Evolutionary conservation across 2,797 vertebrate genomes (phyloP), one percentile per base, ranked within the genome.

Genomic region (Rhinella marina): DNA sequence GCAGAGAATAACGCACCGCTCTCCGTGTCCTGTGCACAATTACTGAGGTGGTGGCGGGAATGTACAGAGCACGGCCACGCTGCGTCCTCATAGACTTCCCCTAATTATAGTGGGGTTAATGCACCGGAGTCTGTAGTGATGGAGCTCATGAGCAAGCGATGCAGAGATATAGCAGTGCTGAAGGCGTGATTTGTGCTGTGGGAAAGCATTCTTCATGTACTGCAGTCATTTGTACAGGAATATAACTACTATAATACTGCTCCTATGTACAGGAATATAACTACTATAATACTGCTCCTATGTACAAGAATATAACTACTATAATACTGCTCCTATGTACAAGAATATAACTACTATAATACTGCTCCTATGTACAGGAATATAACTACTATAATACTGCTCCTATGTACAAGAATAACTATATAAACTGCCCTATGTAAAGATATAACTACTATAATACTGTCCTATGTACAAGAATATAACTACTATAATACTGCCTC

Each of bases 161-260:
- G 5, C 32, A n/a, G 3, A n/a, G 48, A 52, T n/a, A 23, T 8
- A 75, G 4, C 29, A 72, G 41, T 19, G 16, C 62, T 21, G 16
- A 11, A 17, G 17, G 2, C 11, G 32, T 73, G 21, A 75, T 52
- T 6, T 50, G 1, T 0, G 5, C 72, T 50, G 29, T 21, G 29
- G 17, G 41, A 21, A 7, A 1, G 2, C 14, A n/a, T 50, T 32
- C 29, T 9, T 8, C 32, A 32, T 70, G 7, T 70, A 70, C 25
- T 73, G 70, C 32, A 48, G 32, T 50, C 19, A 27, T 72, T 41
- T 72, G 16, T 72, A 72, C 29, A 32, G 19, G 27, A 72, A 72
- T 72, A 70, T 70, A 72, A 72, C 68, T 72, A 72, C 68, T 72
- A 72, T 72, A 72, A 72, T 72, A 41, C 68, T 72, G 29, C 68